Base-by-base conservation (phyloP, 2,113 vertebrate genomes). In the Campylomormyrus tamandua region DNA sequence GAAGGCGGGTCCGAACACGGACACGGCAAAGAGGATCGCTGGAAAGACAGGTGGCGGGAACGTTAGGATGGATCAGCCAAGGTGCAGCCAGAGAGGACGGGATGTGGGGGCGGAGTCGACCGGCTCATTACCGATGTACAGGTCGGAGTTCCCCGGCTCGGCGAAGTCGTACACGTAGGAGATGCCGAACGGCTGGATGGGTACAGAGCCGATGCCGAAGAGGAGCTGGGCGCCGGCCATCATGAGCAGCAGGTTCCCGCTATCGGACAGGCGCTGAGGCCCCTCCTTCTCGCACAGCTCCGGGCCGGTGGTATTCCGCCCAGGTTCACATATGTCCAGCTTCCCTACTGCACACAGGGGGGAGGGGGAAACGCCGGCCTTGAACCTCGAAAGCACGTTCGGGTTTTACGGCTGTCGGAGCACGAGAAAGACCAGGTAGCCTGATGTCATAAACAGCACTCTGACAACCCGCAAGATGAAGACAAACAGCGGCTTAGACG, bases 161-260 rank as follows among this genome's bases (percentile, higher is more conserved):
- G 98, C 96, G 9, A 98, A 99, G 93, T 99, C 98, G 0, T 99
- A 98, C 6, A 99, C 97, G 0, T 98, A 99, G 85, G 98, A 99
- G 52, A 99, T 99, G 0, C 98, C 98, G 19, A 98, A 99, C 0
- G 98, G 98, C 91, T 99, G 98, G 90, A 99, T 98, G 90, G 98
- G 98, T 87, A 99, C 98, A 0, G 98, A 98, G 39, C 98, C 98
- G 0, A 99, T 94, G 0, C 98, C 98, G 0, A 98, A 99, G 90
- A 99, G 94, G 91, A 99, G 94, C 94, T 99, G 98, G 35, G 98
- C 98, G 0, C 94, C 92, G 85, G 95, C 97, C 98, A 99, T 99
- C 90, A 99, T 94, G 50, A 95, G 90, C 98, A 97, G 98, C 92
- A 99, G 92, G 84, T 93, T 97, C 91, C 90, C 96, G 88, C 95